phyloP scores from a whole-genome alignment of 2,888 invertebrate genomes.

The Spisula solida region DNA sequence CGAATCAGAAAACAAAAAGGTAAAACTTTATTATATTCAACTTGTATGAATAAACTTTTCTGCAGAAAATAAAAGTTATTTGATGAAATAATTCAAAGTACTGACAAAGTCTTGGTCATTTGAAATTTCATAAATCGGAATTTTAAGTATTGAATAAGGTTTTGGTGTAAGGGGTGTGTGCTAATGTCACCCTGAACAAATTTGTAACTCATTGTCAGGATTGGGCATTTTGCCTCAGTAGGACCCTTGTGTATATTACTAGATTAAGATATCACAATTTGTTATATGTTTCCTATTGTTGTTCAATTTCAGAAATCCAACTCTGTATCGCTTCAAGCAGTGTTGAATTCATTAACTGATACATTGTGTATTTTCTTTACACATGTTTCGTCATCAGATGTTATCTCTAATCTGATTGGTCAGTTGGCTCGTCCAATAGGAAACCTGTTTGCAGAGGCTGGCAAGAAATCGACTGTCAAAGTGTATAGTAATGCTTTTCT shows the following conservation, averaged over 20 bases:
- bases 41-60: too few species aligned
- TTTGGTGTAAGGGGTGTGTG: too few species aligned
- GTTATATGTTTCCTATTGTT: neutral
- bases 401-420: slow-evolving; percentile 74
- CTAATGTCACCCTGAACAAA: too few species aligned
- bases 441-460: slow-evolving; percentile 66
- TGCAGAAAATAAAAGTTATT: too few species aligned
- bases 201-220: too few species aligned
- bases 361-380: slow-evolving; percentile 73
- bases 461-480: slow-evolving; percentile 71
- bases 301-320: slow-evolving; percentile 64
- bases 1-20: slow-evolving; percentile 57
- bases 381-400: slow-evolving; percentile 74
- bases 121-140: too few species aligned
- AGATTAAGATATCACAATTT: too few species aligned
- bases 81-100: too few species aligned
- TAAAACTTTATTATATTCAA: neutral
- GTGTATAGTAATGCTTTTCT: slow-evolving; percentile 75
- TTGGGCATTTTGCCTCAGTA: too few species aligned
- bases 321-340: slow-evolving; percentile 59
- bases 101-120: too few species aligned
- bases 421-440: slow-evolving; percentile 77
- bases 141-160: too few species aligned
- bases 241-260: too few species aligned
- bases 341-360: slow-evolving; percentile 71